Evolutionary conservation across 1,140 invertebrate genomes (phyloP).

Genomic region (Platyura marginata): DNA sequence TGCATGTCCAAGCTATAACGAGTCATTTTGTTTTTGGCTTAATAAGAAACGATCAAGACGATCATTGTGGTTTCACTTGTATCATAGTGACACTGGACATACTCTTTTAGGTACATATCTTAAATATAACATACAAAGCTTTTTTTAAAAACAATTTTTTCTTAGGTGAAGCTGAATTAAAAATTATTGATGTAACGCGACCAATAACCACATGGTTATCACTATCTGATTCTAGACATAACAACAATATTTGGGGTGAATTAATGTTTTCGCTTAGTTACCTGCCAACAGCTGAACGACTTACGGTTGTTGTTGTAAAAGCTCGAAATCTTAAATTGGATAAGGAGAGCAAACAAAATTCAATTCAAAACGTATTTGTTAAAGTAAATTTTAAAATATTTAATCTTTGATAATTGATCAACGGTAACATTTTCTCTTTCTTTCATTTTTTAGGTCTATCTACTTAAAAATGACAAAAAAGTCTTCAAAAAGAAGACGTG

Average conservation of each 20-base stretch:
- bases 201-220: constrained; percentile 33
- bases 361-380: constrained; percentile 30
- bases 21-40: constrained; percentile 52
- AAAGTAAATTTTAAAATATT: constrained; percentile 22
- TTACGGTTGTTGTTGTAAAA: constrained; percentile 66
- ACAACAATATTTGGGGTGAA: constrained; percentile 46
- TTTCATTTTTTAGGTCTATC: constrained; percentile 38
- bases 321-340: constrained; percentile 48
- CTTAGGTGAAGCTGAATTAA: constrained; percentile 27
- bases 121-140: no score
- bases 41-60: constrained; percentile 25
- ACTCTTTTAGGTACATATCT: constrained; percentile 14
- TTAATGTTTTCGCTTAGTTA: constrained; percentile 71
- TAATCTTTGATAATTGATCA: not conserved
- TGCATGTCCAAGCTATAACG: constrained; percentile 47
- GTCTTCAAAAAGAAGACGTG: constrained; percentile 59
- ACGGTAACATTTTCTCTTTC: constrained; percentile 16
- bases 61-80: constrained; percentile 23
- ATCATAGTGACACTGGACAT: constrained; percentile 21
- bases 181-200: constrained; percentile 25
- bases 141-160: not conserved
- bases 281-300: constrained; percentile 54
- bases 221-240: constrained; percentile 28
- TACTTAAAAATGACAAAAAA: constrained; percentile 56
- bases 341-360: constrained; percentile 16